phyloP scores from a whole-genome alignment of 2,888 invertebrate genomes.

The Tipula helvola region DNA sequence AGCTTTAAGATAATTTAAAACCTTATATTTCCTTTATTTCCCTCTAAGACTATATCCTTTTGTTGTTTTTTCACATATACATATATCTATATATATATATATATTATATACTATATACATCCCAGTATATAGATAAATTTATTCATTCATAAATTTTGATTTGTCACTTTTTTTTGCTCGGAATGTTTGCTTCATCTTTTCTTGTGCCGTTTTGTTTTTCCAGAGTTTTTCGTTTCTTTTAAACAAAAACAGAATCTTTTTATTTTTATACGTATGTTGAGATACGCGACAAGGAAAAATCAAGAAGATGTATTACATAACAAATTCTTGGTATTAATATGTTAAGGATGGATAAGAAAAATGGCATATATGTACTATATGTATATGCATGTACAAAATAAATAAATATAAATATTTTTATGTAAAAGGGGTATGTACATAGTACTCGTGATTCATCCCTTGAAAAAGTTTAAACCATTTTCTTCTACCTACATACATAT shows the following conservation, averaged over 20 bases:
- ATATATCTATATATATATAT: neutral
- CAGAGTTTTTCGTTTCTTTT: neutral
- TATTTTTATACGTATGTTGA: neutral
- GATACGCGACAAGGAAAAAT: neutral
- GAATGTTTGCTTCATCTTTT: neutral
- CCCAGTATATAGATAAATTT: neutral
- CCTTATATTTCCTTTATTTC: neutral
- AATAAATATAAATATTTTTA: neutral
- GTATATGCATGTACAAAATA: too few species aligned
- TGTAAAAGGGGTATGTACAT: neutral
- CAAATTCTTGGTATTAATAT: neutral
- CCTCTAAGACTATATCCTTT: neutral
- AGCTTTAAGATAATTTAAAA: neutral
- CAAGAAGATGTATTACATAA: neutral
- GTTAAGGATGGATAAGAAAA: neutral
- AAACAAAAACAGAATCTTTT: neutral
- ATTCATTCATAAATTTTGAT: conserved; percentile 4
- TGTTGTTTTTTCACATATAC: neutral
- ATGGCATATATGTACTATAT: neutral
- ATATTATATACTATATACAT: neutral
- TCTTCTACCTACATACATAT: neutral
- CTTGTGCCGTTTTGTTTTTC: neutral
- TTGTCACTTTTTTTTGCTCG: neutral
- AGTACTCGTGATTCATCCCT: neutral
- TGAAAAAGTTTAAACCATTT: neutral